Conservation (phyloP, 2,113 vertebrate genomes). For the Sebastes schlegelii region DNA sequence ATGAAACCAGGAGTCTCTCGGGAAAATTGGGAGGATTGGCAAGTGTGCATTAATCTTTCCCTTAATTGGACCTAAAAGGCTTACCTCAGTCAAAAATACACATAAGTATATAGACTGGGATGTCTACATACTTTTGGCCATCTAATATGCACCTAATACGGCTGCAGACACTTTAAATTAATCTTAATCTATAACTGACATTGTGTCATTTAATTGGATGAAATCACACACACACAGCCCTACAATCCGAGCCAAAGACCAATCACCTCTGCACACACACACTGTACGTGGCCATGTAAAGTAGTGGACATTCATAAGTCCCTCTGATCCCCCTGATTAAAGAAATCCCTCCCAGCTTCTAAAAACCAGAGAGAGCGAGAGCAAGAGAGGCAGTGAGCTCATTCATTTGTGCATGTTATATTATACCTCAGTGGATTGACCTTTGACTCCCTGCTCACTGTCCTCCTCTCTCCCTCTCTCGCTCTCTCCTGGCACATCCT, state of each 20-base stretch:
- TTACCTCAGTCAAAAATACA: slow-evolving; percentile 8
- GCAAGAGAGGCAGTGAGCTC: slow-evolving; percentile 31
- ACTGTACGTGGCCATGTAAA: slow-evolving; percentile 47
- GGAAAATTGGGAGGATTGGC: no score
- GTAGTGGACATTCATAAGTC: slow-evolving; percentile 77
- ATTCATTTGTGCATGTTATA: slow-evolving; percentile 74
- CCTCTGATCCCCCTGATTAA: slow-evolving; percentile 77
- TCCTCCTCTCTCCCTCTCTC: slow-evolving; percentile 13
- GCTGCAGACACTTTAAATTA: slow-evolving; percentile 12
- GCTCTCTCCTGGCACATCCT: slow-evolving; percentile 64
- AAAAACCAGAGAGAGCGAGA: slow-evolving; percentile 36
- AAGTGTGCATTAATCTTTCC: no score
- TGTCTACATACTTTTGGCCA: background rate
- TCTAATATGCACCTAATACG: background rate
- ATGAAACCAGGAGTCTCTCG: no score
- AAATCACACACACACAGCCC: slow-evolving; percentile 29
- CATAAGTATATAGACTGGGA: background rate
- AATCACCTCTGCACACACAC: slow-evolving; percentile 34
- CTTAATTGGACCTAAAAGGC: background rate
- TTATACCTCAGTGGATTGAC: slow-evolving; percentile 74
- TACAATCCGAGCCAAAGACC: slow-evolving; percentile 24
- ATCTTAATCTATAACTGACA: slow-evolving; percentile 10
- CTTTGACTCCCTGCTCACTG: slow-evolving; percentile 59
- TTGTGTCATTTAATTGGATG: slow-evolving; percentile 35
- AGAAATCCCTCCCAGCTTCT: slow-evolving; percentile 64